Evolutionary conservation across 1,140 invertebrate genomes (phyloP).

Genomic region (Eupristina koningsbergeri): DNA sequence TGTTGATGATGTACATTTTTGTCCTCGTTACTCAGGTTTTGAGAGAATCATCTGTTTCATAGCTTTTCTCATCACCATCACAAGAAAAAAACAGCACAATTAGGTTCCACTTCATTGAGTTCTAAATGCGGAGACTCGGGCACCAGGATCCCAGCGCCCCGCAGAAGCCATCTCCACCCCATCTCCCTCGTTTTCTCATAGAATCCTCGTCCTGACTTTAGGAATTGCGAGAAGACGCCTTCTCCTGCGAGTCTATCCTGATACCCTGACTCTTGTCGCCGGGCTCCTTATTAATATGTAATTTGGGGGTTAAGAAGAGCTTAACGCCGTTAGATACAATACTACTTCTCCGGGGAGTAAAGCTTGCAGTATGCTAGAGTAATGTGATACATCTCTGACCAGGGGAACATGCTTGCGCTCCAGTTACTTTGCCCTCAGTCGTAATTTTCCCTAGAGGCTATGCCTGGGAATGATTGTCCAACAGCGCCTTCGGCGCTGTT

Average conservation of each 20-base stretch:
- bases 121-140: constrained; percentile 73
- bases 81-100: constrained; percentile 54
- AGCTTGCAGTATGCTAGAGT: constrained; percentile 59
- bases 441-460: too few species aligned
- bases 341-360: background rate
- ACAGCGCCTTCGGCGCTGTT: too few species aligned
- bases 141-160: constrained; percentile 68
- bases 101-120: constrained; percentile 73
- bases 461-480: too few species aligned
- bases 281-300: constrained; percentile 74
- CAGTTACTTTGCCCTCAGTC: too few species aligned
- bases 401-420: constrained; percentile 59
- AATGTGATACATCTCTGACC: constrained; percentile 69
- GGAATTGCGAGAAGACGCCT: constrained; percentile 25
- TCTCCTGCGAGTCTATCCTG: constrained; percentile 69
- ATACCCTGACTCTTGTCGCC: constrained; percentile 72
- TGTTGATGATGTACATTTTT: too few species aligned
- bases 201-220: constrained; percentile 40
- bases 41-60: too few species aligned
- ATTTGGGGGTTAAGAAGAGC: constrained; percentile 56
- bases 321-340: too few species aligned
- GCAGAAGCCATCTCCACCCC: constrained; percentile 57
- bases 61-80: too few species aligned
- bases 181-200: background rate
- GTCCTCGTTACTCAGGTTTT: too few species aligned